Evolutionary conservation across 2,113 vertebrate genomes (phyloP), one percentile per base, ranked within the genome.

Genomic region (Dicrurus megarhynchus): DNA sequence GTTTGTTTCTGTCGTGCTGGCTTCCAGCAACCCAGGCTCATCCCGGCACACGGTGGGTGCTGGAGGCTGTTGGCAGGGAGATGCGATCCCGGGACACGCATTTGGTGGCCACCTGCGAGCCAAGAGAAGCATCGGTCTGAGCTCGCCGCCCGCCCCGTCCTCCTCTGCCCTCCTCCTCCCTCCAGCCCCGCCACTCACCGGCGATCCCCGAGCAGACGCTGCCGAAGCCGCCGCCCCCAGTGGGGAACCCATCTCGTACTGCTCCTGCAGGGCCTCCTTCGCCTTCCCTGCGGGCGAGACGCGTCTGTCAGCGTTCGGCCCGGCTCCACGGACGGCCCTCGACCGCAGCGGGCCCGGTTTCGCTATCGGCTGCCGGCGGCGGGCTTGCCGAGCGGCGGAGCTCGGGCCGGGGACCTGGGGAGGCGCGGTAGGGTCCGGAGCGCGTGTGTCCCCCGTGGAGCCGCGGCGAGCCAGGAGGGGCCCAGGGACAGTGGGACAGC

Each of bases 191-290:
- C 30, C 78, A 1, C 67, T 24, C 56, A 13, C 37, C 17, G 53
- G 14, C 10, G 14, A 4, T 14, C 22, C 22, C 42, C 6, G 50
- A 7, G 41, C 12, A 35, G 55, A 16, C 11, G 12, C 32, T 60
- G 55, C 55, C 15, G 24, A 1, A 30, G 35, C 44, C 11, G 30
- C 24, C 32, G 24, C 44, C 8, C 10, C 4, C 46, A 3, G 7
- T 1, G 13, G 16, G 32, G 26, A 32, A 1, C 26, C 2, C 20
- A 8, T 3, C 6, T 10, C 2, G 16, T 21, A 3, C 18, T 9
- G n/a, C 41, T 47, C 11, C 57, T 28, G 59, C 41, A 11, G 28
- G 18, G 49, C 14, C 11, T 22, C 33, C 22, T 37, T 2, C 17
- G 56, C 57, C 47, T 53, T 63, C 22, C 32, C 16, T 6, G 65